Evolutionary conservation across 2,113 vertebrate genomes (phyloP).

Genomic region (Dasyornis broadbenti): DNA sequence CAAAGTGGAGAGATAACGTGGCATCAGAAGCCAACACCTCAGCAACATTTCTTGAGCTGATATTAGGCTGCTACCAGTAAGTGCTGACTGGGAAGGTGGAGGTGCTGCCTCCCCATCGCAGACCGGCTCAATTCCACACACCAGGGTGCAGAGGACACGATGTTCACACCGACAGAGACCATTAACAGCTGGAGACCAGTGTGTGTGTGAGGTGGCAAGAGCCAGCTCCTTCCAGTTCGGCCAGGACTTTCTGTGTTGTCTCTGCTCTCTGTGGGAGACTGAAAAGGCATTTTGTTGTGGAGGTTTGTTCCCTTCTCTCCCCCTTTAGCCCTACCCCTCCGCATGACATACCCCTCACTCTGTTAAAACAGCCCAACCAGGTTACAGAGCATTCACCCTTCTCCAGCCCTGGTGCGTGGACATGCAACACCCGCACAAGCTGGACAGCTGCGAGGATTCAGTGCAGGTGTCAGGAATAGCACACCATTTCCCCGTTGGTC

Average conservation of each 20-base stretch:
- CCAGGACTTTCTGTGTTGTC: neutral
- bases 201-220: constrained; percentile 6
- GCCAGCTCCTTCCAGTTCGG: constrained; percentile 44
- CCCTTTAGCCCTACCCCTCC: neutral
- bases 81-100: constrained; percentile 29
- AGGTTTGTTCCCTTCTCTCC: neutral
- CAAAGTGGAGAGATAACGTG: neutral
- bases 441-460: neutral
- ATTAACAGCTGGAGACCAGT: constrained; percentile 38
- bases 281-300: neutral
- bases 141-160: constrained; percentile 14
- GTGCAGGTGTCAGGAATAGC: neutral
- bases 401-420: neutral
- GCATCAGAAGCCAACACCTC: constrained; percentile 35
- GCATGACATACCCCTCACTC: neutral
- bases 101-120: constrained; percentile 18
- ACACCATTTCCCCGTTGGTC: neutral
- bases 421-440: neutral
- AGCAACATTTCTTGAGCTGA: constrained; percentile 36
- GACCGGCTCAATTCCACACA: constrained; percentile 34
- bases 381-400: neutral
- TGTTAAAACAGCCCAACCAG: neutral
- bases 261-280: neutral
- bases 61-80: constrained; percentile 45
- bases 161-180: constrained; percentile 39